Evolutionary conservation across 2,888 invertebrate genomes (phyloP).

Genomic region (Gandaritis pyraliata): DNA sequence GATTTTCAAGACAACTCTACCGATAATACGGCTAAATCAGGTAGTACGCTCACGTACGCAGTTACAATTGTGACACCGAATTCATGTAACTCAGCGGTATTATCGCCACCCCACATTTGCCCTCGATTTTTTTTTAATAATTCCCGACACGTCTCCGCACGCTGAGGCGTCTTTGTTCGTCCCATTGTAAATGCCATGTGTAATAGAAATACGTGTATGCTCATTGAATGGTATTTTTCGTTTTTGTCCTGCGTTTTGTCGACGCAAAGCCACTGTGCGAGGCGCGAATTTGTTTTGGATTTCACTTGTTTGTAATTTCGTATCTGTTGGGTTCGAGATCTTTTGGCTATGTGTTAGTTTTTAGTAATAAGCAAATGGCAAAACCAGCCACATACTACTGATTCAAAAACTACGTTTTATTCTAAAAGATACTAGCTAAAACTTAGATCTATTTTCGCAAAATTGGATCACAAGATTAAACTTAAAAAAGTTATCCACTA

Average conservation of each 20-base stretch:
- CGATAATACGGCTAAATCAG: slow-evolving; percentile 60
- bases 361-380: too few species aligned
- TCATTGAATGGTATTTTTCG: slow-evolving; percentile 60
- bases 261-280: slow-evolving; percentile 47
- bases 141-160: slow-evolving; percentile 70
- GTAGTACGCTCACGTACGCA: slow-evolving; percentile 69
- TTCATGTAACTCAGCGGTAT: slow-evolving; percentile 67
- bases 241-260: slow-evolving; percentile 53
- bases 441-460: too few species aligned
- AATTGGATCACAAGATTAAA: too few species aligned
- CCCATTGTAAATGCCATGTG: slow-evolving; percentile 72
- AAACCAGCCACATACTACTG: too few species aligned
- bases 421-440: too few species aligned
- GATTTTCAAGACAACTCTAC: slow-evolving; percentile 60
- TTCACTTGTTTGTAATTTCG: slow-evolving; percentile 25
- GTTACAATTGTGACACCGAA: slow-evolving; percentile 71
- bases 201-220: slow-evolving; percentile 67
- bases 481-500: too few species aligned
- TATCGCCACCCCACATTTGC: slow-evolving; percentile 68
- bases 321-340: slow-evolving; percentile 2
- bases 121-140: slow-evolving; percentile 72
- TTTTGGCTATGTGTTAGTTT: too few species aligned
- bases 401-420: too few species aligned
- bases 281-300: slow-evolving; percentile 32
- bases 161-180: slow-evolving; percentile 67